Base-by-base conservation (phyloP, 2,113 vertebrate genomes). In the Alligator mississippiensis region DNA sequence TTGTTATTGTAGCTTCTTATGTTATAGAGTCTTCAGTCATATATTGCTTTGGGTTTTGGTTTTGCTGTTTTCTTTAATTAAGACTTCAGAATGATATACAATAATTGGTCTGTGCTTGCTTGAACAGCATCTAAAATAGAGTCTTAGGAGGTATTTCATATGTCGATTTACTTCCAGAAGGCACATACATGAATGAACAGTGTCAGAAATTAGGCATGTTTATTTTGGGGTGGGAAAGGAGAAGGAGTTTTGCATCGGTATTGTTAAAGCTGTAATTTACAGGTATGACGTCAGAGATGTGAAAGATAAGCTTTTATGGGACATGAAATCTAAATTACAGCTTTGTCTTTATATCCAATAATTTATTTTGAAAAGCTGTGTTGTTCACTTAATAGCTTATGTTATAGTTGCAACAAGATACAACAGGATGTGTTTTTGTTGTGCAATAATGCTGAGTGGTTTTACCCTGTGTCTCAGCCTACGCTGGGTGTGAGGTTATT, bases 291-390 rank as follows among this genome's bases (percentile, higher is more conserved):
- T 96, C 88, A 80, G 87, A 80, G 30, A 27, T 11, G 25, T 0
- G 11, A 77, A 38, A 93, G 93, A 91, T 97, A 96, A 94, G 90
- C 90, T 97, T 90, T 94, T 93, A 92, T 93, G 87, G 83, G 89
- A 91, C 87, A 85, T 89, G 92, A 92, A 62, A 6, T 74, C 92
- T 93, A 90, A 96, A 97, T 97, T 79, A 96, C 13, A 80, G 79
- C 85, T 94, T 77, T 95, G 86, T 95, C 97, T 97, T 91, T 93
- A 21, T 92, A 87, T 96, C 95, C 93, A 91, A 17, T 97, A 94
- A 90, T 93, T 96, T 96, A 95, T 95, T 97, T 96, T 86, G 93
- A 78, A 94, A 91, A 74, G 76, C 89, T 78, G 82, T 88, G 11
- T 47, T 83, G 90, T 95, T 96, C 27, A 83, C 85, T 77, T 61